Evolutionary conservation across 2,113 vertebrate genomes (phyloP), one percentile per base, ranked within the genome.

Genomic region (Takifugu flavidus): DNA sequence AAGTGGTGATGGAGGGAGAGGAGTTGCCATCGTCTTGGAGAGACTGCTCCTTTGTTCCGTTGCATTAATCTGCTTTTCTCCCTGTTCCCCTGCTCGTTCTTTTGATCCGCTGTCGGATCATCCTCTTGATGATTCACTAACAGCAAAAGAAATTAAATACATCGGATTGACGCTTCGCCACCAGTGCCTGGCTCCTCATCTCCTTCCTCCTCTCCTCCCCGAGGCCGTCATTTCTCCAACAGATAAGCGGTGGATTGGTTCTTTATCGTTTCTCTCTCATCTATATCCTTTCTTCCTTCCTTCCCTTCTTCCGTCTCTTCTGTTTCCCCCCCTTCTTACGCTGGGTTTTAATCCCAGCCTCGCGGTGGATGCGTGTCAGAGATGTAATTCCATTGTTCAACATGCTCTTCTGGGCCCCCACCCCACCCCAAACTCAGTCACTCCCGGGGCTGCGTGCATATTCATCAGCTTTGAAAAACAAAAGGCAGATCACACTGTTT

Each of bases 131-230:
- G 86, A 90, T 87, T 89, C 89, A 84, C 79, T 75, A 81, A 87
- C 82, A 88, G 87, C 82, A 83, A 82, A 85, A 88, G 73, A 90
- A 90, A 90, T 90, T 87, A 88, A 90, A 89, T 87, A 88, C 80
- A 86, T 85, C 67, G 74, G 84, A 89, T 87, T 89, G 87, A 89
- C 77, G 65, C 65, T 66, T 68, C 49, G 12, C 68, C 77, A 58
- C 78, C 71, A 67, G 67, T 56, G 6, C 75, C 77, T 66, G 74
- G 56, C 45, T 47, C 76, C 62, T 70, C 75, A 62, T 80, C 74
- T 26, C 60, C 75, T 57, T 59, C 75, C 67, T 73, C 74, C 67
- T 65, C 26, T 70, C 55, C 72, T 67, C 84, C 87, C 83, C 20
- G 49, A 83, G 83, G 88, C 85, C 83, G 75, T 68, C 49, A 62